Conservation (phyloP, 2,888 invertebrate genomes). For the Agrotis exclamationis region DNA sequence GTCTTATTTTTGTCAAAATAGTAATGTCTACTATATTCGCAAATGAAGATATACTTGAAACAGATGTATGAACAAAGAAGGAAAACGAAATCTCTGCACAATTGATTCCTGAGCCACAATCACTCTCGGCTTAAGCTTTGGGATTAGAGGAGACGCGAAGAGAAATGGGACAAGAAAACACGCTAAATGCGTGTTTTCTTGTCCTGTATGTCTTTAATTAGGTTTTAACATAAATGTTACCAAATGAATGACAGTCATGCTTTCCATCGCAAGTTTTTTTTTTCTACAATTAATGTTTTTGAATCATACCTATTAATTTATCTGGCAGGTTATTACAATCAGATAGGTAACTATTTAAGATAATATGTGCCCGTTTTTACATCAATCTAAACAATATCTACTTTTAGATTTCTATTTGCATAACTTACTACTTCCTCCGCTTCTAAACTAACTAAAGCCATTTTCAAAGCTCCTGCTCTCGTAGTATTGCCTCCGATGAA, state of each 20-base stretch:
- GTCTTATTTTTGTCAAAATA: neutral
- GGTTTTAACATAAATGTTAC: neutral
- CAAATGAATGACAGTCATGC: neutral
- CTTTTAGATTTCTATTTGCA: too few relatives aligned
- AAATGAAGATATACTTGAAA: neutral
- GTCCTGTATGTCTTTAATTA: too few relatives aligned
- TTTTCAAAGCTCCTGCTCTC: slow-evolving; percentile 5
- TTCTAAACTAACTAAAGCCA: slow-evolving; percentile 6
- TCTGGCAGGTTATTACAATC: neutral
- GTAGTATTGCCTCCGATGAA: slow-evolving; percentile 1
- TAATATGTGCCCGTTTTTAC: neutral
- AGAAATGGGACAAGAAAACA: slow-evolving; percentile 5
- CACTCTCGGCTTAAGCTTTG: neutral
- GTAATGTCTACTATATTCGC: neutral
- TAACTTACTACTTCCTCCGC: neutral
- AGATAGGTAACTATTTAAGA: neutral
- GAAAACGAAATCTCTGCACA: slow-evolving; percentile 10
- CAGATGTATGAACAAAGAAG: neutral
- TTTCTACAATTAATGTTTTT: too few relatives aligned
- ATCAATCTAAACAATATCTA: neutral
- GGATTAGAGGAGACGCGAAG: slow-evolving; percentile 17
- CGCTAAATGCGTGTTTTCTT: too few relatives aligned
- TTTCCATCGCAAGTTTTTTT: neutral
- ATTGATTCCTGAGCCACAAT: slow-evolving; percentile 37
- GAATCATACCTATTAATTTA: too few relatives aligned